Base-by-base conservation (phyloP, 1,140 invertebrate genomes). In the Drosophila equinoxialis region DNA sequence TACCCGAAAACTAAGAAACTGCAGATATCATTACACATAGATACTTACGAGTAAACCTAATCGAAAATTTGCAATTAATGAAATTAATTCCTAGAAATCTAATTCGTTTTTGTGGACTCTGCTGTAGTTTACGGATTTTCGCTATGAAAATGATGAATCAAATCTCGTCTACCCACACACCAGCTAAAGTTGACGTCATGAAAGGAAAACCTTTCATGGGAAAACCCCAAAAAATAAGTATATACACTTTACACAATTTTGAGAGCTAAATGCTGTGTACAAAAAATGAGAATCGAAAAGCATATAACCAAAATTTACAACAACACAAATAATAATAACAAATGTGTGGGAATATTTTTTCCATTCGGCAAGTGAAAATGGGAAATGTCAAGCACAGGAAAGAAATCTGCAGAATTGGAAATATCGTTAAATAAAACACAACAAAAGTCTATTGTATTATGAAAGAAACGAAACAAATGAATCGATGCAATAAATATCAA, bases 401-500 rank as follows among this genome's bases (percentile, higher is more conserved):
- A 39, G 11, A 39, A 39, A 39, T 3, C 10, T 23, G 45, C 45
- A 23, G 8, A 51, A 23, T 51, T 23, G 17, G 45, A 23, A 51
- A 51, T 23, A 51, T 51, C 20, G 45, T 51, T 51, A 51, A 51
- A 51, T 14, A 51, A 20, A 5, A 23, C 10, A 63, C 11, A 62
- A 6, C 7, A 58, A 37, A 17, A 51, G 63, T 63, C 11, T 71
- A 62, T 71, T 71, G 63, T 66, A 75, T 41, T 51, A 57, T 74
- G 55, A 75, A 68, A 67, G 33, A 59, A 68, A 65, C 55, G 42
- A 65, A 68, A 65, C 62, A 35, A 51, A 68, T 64, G 55, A 64
- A 76, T 72, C 55, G 59, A 39, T 68, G 72, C 60, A 76, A 76
- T 76, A 76, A 76, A 76, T 73, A 76, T 65, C 54, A 72, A 14